phyloP scores from a whole-genome alignment of 2,888 invertebrate genomes.

The Ganaspis brasiliensis region DNA sequence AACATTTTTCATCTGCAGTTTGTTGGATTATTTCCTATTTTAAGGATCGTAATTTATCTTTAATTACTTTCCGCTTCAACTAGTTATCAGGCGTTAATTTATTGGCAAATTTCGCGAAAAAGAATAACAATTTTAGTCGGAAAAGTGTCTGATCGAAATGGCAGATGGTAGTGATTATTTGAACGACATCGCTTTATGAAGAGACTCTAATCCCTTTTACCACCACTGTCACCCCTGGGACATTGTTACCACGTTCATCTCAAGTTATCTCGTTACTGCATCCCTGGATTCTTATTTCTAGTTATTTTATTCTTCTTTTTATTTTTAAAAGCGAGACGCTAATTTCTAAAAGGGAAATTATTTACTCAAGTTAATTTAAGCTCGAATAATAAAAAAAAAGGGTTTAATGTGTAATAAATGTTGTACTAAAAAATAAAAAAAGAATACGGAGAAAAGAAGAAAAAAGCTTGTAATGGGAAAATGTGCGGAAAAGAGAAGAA shows the following conservation, averaged over 20 bases:
- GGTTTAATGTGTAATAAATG: too few species aligned
- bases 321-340: neutral
- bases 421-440: too few species aligned
- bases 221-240: conserved; percentile 8
- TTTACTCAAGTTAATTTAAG: too few species aligned
- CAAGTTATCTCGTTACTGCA: conserved; percentile 54
- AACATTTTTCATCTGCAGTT: neutral
- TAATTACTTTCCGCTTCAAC: neutral
- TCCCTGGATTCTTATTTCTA: neutral
- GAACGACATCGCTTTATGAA: conserved; percentile 30
- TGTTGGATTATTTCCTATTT: neutral
- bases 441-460: too few species aligned
- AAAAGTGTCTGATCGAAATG: neutral
- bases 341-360: neutral
- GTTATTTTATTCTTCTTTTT: conserved; percentile 32
- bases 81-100: neutral
- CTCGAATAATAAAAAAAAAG: too few species aligned
- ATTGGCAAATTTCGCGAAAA: neutral
- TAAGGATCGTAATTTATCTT: neutral
- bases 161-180: conserved; percentile 45
- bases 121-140: neutral
- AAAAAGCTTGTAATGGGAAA: too few species aligned
- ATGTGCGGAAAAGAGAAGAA: too few species aligned
- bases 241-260: conserved; percentile 51
- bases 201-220: conserved; percentile 48